Conservation (phyloP, 2,888 invertebrate species). For the Rhaphigaster nebulosa region DNA sequence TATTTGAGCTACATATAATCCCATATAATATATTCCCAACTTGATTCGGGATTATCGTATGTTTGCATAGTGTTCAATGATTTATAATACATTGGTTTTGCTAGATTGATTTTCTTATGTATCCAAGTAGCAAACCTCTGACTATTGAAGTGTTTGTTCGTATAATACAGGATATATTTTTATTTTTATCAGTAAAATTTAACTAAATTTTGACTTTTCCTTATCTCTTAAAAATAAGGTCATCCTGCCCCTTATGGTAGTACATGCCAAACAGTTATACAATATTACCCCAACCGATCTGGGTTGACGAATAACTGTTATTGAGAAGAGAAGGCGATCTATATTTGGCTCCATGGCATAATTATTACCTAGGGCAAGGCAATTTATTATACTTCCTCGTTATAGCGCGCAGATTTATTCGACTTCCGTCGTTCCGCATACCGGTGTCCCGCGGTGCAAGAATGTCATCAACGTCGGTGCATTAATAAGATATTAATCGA, state of each 20-base stretch:
- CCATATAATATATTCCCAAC: too few species aligned
- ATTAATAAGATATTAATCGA: neutral
- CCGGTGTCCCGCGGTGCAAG: neutral
- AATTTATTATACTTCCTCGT: neutral
- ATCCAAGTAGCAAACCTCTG: neutral
- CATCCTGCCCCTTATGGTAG: neutral
- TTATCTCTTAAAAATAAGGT: neutral
- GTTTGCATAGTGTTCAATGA: too few species aligned
- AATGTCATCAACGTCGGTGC: neutral
- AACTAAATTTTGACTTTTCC: too few species aligned
- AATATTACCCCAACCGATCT: neutral
- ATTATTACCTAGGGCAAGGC: neutral
- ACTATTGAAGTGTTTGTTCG: neutral
- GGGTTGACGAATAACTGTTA: constrained; percentile 11
- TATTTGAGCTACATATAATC: too few species aligned
- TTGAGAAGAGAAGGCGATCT: neutral
- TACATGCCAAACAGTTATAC: neutral
- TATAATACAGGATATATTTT: neutral
- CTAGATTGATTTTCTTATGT: neutral
- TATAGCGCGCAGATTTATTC: neutral
- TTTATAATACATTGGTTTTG: neutral
- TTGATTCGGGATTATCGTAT: too few species aligned
- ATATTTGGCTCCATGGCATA: neutral
- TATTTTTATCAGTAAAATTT: too few species aligned
- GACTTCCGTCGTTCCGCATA: constrained; percentile 19